Evolutionary conservation across 2,888 invertebrate species (phyloP), one percentile per base, ranked within the genome.

Genomic region (Dinocampus coccinellae): DNA sequence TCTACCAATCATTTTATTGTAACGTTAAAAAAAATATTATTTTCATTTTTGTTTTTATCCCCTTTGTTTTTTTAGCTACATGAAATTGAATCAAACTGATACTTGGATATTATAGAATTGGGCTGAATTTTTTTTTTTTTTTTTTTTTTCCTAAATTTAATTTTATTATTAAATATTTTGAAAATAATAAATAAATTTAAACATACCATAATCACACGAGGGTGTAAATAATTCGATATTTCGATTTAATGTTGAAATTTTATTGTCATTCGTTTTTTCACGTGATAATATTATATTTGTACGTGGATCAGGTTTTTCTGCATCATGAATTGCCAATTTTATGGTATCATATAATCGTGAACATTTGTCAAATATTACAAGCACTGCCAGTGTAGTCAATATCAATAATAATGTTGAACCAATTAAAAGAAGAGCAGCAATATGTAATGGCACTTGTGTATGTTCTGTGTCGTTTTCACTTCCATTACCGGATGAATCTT

Each of bases 321-420:
- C 79, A 52, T 81, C 83, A 76, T 85, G 85, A 67, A 84, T 82
- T 64, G 85, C 83, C 34, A 85, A 74, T 6, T 83, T 78, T 20
- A 84, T 81, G n/a, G 85, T 79, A 68, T 86, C 85, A 78, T 86
- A 80, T 2, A 86, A 77, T 53, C 77, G 78, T n/a, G 83, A 79
- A 24, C 85, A 81, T 78, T 85, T 80, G 73, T 86, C 84, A 39
- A 85, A 82, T 10, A 86, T 81, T 79, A 84, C 82, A 10, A 84
- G 79, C 0, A 84, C 84, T 0, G 83, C 84, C 3, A 85, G 77
- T 9, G 83, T 82, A 3, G 84, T 85, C 52, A 86, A 73, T 11
- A 84, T 85, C 47, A 86, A 76, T 0, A 83, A 84, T 62, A 87
- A 80, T 73, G 86, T 81, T 16, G 83, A 82, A 10, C 85, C 85